Percentiles rank a stretch among this genome's conserved stretches.
phyloP scores from a whole-genome alignment of 2,888 invertebrate species.

The Drosophila neonasuta region DNA sequence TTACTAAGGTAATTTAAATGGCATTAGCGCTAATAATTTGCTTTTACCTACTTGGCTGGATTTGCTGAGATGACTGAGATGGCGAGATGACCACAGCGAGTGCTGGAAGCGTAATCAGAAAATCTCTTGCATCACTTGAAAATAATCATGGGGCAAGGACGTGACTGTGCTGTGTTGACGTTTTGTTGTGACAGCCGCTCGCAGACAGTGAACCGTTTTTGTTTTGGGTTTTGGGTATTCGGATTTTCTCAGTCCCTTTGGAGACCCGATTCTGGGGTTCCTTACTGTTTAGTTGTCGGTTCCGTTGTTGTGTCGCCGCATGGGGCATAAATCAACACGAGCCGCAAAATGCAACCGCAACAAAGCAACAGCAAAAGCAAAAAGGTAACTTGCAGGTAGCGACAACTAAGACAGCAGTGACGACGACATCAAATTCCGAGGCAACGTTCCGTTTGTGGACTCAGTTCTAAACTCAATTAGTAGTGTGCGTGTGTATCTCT shows the following conservation, averaged over 20 bases:
- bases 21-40: conserved; percentile 64
- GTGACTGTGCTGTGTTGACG: conserved; percentile 62
- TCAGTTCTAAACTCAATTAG: conserved; percentile 69
- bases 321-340: conserved; percentile 72
- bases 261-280: conserved; percentile 19
- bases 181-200: conserved; percentile 66
- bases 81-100: conserved; percentile 3
- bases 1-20: conserved; percentile 56
- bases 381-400: conserved; percentile 65
- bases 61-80: not conserved
- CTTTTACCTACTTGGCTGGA: conserved; percentile 40
- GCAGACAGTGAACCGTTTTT: conserved; percentile 19
- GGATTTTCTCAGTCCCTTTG: conserved; percentile 12
- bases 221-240: conserved; percentile 17
- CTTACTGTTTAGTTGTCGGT: conserved; percentile 42
- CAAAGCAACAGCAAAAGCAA: conserved; percentile 25
- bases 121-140: conserved; percentile 59
- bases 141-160: conserved; percentile 65
- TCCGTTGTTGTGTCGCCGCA: conserved; percentile 45
- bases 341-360: conserved; percentile 59
- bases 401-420: conserved; percentile 20
- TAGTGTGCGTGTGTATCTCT: conserved; percentile 43
- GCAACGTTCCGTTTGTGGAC: conserved; percentile 46
- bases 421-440: conserved; percentile 64
- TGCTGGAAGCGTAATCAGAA: conserved; percentile 13